phyloP scores from a whole-genome alignment of 2,113 vertebrate genomes.

The Scophthalmus maximus region DNA sequence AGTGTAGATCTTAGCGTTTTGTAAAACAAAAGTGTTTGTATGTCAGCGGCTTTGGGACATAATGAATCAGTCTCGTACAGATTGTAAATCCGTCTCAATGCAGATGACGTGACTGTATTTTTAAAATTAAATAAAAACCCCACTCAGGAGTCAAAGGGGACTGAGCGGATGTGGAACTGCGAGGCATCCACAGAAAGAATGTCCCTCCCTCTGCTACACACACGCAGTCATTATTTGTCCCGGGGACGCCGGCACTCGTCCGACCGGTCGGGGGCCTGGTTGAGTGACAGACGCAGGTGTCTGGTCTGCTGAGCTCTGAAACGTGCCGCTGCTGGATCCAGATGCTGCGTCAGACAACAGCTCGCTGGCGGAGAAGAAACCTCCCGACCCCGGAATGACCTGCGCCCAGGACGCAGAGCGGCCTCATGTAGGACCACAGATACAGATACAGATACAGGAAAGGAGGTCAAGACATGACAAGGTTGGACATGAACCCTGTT shows the following conservation, averaged over 20 bases:
- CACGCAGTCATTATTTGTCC: slow-evolving; percentile 8
- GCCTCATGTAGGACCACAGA: neutral
- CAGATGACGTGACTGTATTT: no score
- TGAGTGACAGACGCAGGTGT: slow-evolving; percentile 50
- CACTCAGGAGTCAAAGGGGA: neutral
- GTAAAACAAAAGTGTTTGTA: no score
- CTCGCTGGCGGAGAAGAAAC: neutral
- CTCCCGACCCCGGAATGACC: slow-evolving; percentile 33
- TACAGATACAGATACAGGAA: neutral
- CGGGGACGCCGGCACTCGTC: slow-evolving; percentile 22
- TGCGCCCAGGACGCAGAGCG: neutral
- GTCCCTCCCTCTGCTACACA: neutral
- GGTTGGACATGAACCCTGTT: no score
- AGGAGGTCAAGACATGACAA: no score
- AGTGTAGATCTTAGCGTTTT: no score
- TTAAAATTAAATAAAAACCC: no score
- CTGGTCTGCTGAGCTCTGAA: slow-evolving; percentile 37
- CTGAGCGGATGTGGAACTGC: slow-evolving; percentile 10
- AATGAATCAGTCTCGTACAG: no score
- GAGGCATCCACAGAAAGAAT: neutral
- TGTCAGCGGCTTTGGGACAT: no score
- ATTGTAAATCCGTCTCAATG: no score
- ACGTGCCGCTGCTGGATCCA: slow-evolving; percentile 9
- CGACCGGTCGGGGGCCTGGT: slow-evolving; percentile 33
- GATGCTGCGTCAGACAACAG: neutral